Conservation (phyloP, 2,113 vertebrate genomes). For the Stictonetta naevosa region DNA sequence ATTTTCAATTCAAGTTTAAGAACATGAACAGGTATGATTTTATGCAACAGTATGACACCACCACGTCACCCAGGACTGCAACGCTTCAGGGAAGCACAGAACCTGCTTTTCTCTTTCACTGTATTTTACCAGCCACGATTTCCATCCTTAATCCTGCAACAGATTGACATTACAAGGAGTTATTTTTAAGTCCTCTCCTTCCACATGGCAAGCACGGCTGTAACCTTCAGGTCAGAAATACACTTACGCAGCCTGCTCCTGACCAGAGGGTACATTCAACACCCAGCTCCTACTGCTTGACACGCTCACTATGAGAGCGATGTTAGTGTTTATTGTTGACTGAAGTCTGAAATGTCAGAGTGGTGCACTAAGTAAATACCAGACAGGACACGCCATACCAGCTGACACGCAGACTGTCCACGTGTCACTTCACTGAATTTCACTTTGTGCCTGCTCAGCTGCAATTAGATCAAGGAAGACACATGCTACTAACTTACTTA, state of each 20-base stretch:
- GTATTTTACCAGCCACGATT: not conserved
- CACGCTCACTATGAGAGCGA: not conserved
- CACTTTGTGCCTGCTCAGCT: constrained; percentile 21
- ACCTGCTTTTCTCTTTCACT: not conserved
- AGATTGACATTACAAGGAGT: not conserved
- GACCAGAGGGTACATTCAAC: not conserved
- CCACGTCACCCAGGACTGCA: not conserved
- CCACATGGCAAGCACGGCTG: not conserved
- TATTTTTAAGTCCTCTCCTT: constrained; percentile 26
- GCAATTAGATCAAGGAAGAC: constrained; percentile 7
- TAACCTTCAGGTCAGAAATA: not conserved
- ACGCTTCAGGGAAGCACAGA: not conserved
- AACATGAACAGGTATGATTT: not conserved
- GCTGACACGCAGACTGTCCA: constrained; percentile 10
- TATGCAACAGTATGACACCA: not conserved
- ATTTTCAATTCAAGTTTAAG: not conserved
- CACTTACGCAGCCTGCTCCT: not conserved
- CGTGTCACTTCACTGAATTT: constrained; percentile 15
- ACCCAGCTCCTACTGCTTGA: not conserved
- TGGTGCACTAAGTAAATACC: constrained; percentile 8
- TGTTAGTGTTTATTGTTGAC: not conserved
- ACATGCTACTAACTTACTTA: not conserved
- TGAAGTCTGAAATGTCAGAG: constrained; percentile 35
- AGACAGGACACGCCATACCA: constrained; percentile 25
- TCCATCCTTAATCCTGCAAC: not conserved